Evolutionary conservation across 2,888 invertebrate species (phyloP).

Genomic region (Cryptus viduatorius): DNA sequence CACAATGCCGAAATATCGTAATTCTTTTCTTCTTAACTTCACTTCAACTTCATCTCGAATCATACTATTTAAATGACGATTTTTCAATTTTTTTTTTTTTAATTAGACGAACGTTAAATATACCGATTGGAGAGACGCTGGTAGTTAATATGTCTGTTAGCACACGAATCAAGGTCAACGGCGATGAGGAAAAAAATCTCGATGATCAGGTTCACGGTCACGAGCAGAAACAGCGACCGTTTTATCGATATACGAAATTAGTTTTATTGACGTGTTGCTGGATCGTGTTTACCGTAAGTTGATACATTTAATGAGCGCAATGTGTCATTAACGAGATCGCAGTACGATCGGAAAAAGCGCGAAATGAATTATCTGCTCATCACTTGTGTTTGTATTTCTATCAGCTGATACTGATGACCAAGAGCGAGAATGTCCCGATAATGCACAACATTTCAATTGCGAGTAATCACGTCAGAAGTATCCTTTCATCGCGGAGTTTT

Average conservation of each 20-base stretch:
- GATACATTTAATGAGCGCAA: background rate
- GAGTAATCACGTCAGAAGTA: slow-evolving; percentile 86
- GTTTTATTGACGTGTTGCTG: slow-evolving; percentile 88
- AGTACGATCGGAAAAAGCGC: background rate
- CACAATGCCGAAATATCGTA: slow-evolving; percentile 69
- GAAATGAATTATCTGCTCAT: background rate
- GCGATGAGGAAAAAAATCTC: slow-evolving; percentile 63
- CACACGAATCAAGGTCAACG: background rate
- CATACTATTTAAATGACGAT: background rate
- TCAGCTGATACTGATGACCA: slow-evolving; percentile 88
- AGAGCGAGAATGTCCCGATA: slow-evolving; percentile 88
- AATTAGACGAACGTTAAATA: slow-evolving; percentile 56
- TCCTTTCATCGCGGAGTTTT: slow-evolving; percentile 75
- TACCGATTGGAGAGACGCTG: slow-evolving; percentile 70
- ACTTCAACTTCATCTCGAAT: background rate
- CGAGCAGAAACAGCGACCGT: slow-evolving; percentile 67
- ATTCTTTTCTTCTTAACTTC: too few relatives aligned
- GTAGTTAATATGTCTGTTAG: slow-evolving; percentile 77
- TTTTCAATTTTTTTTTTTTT: slow-evolving; percentile 16
- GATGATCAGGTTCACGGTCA: slow-evolving; percentile 62
- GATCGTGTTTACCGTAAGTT: slow-evolving; percentile 88
- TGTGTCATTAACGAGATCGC: background rate
- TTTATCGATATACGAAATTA: slow-evolving; percentile 86
- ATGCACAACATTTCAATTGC: slow-evolving; percentile 88
- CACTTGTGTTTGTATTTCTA: slow-evolving; percentile 41